Base-by-base conservation (phyloP, 2,113 vertebrate species). In the Tamias sibiricus region DNA sequence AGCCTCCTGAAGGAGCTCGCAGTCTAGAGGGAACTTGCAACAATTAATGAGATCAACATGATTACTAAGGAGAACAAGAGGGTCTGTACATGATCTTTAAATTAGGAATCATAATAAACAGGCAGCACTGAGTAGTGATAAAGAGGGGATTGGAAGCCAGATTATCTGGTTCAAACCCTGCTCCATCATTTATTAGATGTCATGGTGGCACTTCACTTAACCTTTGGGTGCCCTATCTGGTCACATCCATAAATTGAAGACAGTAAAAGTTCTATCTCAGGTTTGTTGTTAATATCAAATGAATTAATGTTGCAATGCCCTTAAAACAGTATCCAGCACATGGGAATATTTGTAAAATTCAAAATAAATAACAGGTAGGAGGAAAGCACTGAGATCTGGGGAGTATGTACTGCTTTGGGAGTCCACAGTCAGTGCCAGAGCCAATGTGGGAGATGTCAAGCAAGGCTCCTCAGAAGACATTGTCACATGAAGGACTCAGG, bases 211-310 rank as follows among this genome's bases (percentile, higher is more conserved):
- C 49, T 14, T 49, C 69, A 49, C 20, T 57, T 85, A 76, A 52
- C 35, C 37, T 95, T 32, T 35, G 4, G 32, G 2, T 17, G 40
- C 20, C 42, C 71, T 35, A 28, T 69, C 30, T 71, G 64, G 9
- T 81, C 72, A 84, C 64, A 75, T 66, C 35, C 16, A 26, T 76
- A 44, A 47, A 10, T 66, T 52, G 20, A 9, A 24, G 47, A 32
- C 32, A 71, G 19, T 86, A 68, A 64, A 5, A 74, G n/a, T 54
- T 90, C 52, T 54, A 72, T 3, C 69, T 77, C 17, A 69, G 12
- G 2, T 82, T 79, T 87, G 22, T 84, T 64, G 54, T 83, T 9
- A 92, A 42, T 14, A 90, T 42, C 47, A 75, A 90, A 64, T 42
- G 44, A 92, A 37, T 76, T 71, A 81, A 62, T 64, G 4, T 44